Evolutionary conservation across 2,888 invertebrate genomes (phyloP).

Genomic region (Drosophila hawaiiensis): DNA sequence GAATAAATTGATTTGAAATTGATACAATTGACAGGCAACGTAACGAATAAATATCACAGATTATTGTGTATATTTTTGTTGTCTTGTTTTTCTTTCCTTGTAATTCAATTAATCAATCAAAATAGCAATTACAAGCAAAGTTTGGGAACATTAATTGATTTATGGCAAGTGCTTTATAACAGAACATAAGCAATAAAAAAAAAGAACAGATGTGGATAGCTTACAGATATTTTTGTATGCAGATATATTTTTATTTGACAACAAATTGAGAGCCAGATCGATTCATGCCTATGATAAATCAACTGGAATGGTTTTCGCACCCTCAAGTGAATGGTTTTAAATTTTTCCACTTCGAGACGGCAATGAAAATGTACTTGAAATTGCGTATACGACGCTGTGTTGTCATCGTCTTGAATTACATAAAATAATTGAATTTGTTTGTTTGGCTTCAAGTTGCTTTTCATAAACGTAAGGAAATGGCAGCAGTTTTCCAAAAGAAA

Average conservation of each 20-base stretch:
- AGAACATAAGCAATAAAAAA: background rate
- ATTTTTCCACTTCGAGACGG: background rate
- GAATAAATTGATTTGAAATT: constrained; percentile 18
- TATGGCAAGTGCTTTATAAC: background rate
- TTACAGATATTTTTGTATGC: background rate
- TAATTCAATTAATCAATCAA: background rate
- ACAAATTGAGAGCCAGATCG: background rate
- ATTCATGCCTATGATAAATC: background rate
- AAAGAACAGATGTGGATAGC: background rate
- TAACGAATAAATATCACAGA: background rate
- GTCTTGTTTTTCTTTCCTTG: no score
- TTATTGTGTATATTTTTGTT: background rate
- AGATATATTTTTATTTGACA: background rate
- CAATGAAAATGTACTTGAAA: constrained; percentile 17
- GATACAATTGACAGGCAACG: constrained; percentile 1
- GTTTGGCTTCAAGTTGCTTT: constrained; percentile 56
- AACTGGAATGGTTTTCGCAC: background rate
- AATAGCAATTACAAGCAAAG: background rate
- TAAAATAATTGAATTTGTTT: constrained; percentile 70
- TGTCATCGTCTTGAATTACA: constrained; percentile 40
- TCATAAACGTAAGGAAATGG: constrained; percentile 14
- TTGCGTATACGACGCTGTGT: constrained; percentile 33
- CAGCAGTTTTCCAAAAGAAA: constrained; percentile 22
- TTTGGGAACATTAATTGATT: background rate
- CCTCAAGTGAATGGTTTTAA: constrained; percentile 17